Evolutionary conservation across 2,797 vertebrate genomes (phyloP), one percentile per base, ranked within the genome.

Genomic region (Sylvilagus floridanus): DNA sequence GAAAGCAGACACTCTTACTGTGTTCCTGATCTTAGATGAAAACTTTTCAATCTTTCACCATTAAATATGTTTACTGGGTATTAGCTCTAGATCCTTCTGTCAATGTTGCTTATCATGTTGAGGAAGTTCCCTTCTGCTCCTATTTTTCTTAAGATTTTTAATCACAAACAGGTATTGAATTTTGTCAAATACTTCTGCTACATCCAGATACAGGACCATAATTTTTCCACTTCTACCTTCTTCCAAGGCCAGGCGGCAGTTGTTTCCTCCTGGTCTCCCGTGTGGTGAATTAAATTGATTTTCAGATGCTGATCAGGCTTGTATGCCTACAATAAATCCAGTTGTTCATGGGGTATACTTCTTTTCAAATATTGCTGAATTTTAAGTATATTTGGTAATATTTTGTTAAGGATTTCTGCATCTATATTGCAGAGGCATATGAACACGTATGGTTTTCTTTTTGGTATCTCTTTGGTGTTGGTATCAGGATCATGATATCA

Each of bases 111-210:
- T 28, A 72, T 24, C 26, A 47, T 7, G 1, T 7, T 84, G 35
- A 71, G 26, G 52, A 82, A 91, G 12, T 65, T 88, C 1, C 26
- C 19, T 8, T 83, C 42, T 84, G 42, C 32, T 63, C 8, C 11
- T 37, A 69, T 60, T 82, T 76, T 91, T 22, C 84, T 83, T 12
- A 65, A 52, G 81, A 66, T 87, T 57, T 94, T 76, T 88, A 52
- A 62, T 62, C 35, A 75, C 37, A 28, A 91, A 81, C 10, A 13
- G 9, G 24, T 57, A 1, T 30, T 63, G 7, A 65, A 78, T 65
- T 77, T 30, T 84, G 32, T 78, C 14, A 88, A 78, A 54, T 10
- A 52, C 28, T 88, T 92, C 60, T 47, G 37, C 35, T 62, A 7
- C 30, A 66, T 30, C 9, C 9, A 84, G 22, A 83, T 19, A 78